A percentile compares a stretch with the other conserved stretches of the same genome.
Evolutionary conservation across 2,888 invertebrate genomes (phyloP).

Genomic region (Drosophila planitibia): DNA sequence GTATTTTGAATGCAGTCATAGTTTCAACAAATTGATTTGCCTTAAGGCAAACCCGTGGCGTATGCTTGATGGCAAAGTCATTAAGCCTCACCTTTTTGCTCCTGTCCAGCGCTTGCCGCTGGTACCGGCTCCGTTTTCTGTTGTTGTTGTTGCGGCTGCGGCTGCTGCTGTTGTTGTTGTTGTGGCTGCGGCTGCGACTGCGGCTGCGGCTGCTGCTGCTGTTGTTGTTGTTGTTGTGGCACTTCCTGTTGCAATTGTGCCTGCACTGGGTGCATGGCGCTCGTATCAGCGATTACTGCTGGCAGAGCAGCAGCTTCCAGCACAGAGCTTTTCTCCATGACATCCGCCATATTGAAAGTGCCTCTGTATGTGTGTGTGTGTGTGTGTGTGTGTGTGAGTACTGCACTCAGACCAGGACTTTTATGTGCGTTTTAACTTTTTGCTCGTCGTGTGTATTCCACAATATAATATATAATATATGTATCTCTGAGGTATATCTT

Average conservation of each 20-base stretch:
- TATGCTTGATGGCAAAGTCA: constrained; percentile 64
- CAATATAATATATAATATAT: constrained; percentile 13
- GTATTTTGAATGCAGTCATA: constrained; percentile 6
- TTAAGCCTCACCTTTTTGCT: constrained; percentile 72
- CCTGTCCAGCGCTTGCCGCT: constrained; percentile 71
- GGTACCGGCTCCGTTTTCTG: constrained; percentile 51
- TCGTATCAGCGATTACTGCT: constrained; percentile 65
- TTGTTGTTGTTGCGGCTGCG: constrained; percentile 48
- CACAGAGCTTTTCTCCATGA: constrained; percentile 84
- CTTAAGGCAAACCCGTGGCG: constrained; percentile 44
- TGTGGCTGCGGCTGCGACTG: constrained; percentile 48
- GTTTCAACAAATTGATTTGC: constrained; percentile 66
- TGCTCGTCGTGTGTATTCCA: constrained; percentile 61
- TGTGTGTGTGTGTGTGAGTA: constrained; percentile 39
- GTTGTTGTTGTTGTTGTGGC: constrained; percentile 52
- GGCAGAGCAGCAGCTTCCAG: constrained; percentile 77
- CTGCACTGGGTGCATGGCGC: constrained; percentile 49
- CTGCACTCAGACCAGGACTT: constrained; percentile 69
- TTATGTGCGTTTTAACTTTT: constrained; percentile 57
- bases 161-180: constrained; percentile 44
- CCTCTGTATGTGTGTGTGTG: constrained; percentile 30
- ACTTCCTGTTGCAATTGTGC: constrained; percentile 57
- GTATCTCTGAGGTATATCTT: constrained; percentile 24
- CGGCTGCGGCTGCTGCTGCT: constrained; percentile 46
- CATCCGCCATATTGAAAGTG: constrained; percentile 83